Evolutionary conservation across 2,797 vertebrate species (phyloP).

Genomic region (Limosa lapponica): DNA sequence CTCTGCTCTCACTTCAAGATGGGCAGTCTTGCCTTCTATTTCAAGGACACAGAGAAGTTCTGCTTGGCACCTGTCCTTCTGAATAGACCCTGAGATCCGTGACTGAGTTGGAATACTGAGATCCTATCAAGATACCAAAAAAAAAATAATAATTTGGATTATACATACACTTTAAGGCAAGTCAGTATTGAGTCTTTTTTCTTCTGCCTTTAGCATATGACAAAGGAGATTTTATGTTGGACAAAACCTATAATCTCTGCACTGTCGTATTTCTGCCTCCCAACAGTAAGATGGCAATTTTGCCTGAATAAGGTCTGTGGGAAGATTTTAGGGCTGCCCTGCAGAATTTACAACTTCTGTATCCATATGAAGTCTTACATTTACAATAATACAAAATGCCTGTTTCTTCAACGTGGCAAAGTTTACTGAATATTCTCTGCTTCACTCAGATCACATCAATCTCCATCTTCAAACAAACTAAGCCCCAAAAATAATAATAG

Average conservation of each 20-base stretch:
- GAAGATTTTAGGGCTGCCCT: background rate
- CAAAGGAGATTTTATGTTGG: background rate
- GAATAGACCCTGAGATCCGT: constrained; percentile 77
- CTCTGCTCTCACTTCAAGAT: constrained; percentile 68
- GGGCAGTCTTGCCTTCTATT: constrained; percentile 51
- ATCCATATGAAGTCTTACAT: background rate
- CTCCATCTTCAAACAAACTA: background rate
- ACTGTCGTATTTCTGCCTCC: background rate
- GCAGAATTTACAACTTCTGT: background rate
- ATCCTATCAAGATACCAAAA: background rate
- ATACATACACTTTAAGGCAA: background rate
- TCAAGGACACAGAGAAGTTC: constrained; percentile 60
- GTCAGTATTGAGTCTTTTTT: background rate
- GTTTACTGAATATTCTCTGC: background rate
- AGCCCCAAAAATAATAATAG: background rate
- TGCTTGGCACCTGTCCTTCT: constrained; percentile 58
- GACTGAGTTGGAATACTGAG: constrained; percentile 66
- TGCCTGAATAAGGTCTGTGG: background rate
- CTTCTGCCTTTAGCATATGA: background rate
- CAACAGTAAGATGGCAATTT: background rate
- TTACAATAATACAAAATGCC: background rate
- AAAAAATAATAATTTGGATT: background rate
- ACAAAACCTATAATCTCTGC: background rate
- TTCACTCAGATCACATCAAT: background rate
- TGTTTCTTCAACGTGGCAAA: background rate